phyloP scores from a whole-genome alignment of 23 tunicate species.

The Trididemnum clinides region DNA sequence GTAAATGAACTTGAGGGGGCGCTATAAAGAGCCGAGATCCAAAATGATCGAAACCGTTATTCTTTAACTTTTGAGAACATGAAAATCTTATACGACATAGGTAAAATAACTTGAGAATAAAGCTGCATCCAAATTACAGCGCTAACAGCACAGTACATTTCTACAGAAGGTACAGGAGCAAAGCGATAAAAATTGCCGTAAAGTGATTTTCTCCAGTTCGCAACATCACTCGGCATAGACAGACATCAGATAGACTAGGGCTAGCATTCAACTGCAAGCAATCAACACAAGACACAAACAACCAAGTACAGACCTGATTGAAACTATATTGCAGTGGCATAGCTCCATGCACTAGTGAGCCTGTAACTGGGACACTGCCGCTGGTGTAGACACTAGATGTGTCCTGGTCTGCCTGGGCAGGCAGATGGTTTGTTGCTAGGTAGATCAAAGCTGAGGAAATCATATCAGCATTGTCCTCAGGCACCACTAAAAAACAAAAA shows the following conservation, averaged over 20 bases:
- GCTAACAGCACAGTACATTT: too few relatives aligned
- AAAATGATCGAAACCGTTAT: neutral
- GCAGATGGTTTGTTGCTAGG: slow-evolving; percentile 2
- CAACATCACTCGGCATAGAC: too few relatives aligned
- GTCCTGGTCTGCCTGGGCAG: slow-evolving; percentile 6
- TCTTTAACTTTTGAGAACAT: neutral
- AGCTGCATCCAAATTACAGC: too few relatives aligned
- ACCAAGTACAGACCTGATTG: neutral
- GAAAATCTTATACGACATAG: too few relatives aligned
- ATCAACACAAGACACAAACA: neutral
- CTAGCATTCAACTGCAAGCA: too few relatives aligned
- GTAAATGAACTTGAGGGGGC: neutral
- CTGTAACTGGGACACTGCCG: neutral
- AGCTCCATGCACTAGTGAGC: slow-evolving; percentile 7
- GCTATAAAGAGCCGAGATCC: neutral
- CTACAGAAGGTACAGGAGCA: too few relatives aligned
- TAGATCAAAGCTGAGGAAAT: slow-evolving; percentile 20
- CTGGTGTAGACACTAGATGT: neutral
- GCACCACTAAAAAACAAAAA: neutral
- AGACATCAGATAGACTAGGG: too few relatives aligned
- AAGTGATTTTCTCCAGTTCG: too few relatives aligned
- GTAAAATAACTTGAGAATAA: too few relatives aligned
- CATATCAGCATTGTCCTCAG: neutral
- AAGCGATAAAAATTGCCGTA: too few relatives aligned
- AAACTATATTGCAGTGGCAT: slow-evolving; percentile 11